Evolutionary conservation across 2,888 invertebrate genomes (phyloP), one percentile per base, ranked within the genome.

Genomic region (Ceraclea dissimilis): DNA sequence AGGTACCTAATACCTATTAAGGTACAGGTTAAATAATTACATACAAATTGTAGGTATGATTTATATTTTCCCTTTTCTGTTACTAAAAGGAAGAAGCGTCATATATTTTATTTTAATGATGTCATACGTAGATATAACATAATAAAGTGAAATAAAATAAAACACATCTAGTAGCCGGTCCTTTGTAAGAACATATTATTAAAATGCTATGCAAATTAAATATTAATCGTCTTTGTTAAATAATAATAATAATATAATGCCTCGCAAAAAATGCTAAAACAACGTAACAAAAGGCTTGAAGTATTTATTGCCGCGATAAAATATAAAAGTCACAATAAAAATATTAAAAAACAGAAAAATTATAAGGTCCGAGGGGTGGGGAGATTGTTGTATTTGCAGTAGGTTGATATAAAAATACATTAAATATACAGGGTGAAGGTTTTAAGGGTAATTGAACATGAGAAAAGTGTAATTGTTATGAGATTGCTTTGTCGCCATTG

Each of bases 361-460:
- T 50, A 44, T 17, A 26, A 17, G 46, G 46, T 46, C 8, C 13
- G 39, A 39, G 13, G 26, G 26, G 26, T 6, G 26, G 26, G 26
- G 5, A 26, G 26, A 26, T 26, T 10, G 26, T 10, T 10, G n/a
- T n/a, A 16, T 13, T 5, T 39, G 5, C 39, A 4, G 39, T 13
- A 4, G 13, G 39, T 31, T 6, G 6, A 31, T 13, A 39, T 13
- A 13, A n/a, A 4, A 39, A 39, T 39, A 39, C 39, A 13, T 13
- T 39, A 16, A 17, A 20, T 20, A 49, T 31, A 11, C 46, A 18
- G 44, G 20, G 44, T 39, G 51, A 48, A 56, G 57, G 57, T 61
- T 61, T 61, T 43, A 57, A 44, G 61, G 61, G 61, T 57, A 61
- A 61, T 61, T 61, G 61, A 59, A 61, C 61, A 56, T 57, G 57